Conservation (phyloP, 2,113 vertebrate genomes). For the Psephotus haematonotus region DNA sequence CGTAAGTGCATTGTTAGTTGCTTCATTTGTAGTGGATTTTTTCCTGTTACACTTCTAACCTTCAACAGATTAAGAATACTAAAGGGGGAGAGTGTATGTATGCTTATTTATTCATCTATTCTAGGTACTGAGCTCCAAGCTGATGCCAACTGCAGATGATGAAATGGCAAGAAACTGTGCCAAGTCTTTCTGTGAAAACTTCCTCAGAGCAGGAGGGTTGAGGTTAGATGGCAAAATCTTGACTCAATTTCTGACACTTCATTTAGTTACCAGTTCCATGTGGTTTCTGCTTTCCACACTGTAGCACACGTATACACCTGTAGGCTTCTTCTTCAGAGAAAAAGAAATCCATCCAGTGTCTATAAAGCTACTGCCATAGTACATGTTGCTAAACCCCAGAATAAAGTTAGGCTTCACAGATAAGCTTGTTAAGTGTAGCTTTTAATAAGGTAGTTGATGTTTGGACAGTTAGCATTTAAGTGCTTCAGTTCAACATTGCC, state of each 20-base stretch:
- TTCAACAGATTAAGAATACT: neutral
- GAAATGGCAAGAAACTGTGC: constrained; percentile 99
- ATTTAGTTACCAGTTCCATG: neutral
- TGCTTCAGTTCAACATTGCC: neutral
- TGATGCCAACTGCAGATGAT: constrained; percentile 98
- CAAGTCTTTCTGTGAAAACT: constrained; percentile 99
- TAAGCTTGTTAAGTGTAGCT: neutral
- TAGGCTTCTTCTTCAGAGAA: neutral
- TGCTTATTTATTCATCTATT: constrained; percentile 2
- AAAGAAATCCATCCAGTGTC: neutral
- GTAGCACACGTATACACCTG: neutral
- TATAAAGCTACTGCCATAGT: neutral
- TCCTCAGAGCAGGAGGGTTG: constrained; percentile 95
- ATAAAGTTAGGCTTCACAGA: neutral
- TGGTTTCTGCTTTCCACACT: neutral
- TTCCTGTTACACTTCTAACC: neutral
- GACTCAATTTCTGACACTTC: neutral
- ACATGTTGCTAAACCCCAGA: neutral
- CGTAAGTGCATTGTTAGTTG: neutral
- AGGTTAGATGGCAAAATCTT: constrained; percentile 79
- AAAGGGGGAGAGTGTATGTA: neutral
- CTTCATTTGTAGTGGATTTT: neutral
- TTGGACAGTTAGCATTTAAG: neutral
- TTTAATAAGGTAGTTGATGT: neutral
- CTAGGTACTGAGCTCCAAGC: constrained; percentile 97